Evolutionary conservation across 2,888 invertebrate genomes (phyloP), one percentile per base, ranked within the genome.

Genomic region (Boloria selene): DNA sequence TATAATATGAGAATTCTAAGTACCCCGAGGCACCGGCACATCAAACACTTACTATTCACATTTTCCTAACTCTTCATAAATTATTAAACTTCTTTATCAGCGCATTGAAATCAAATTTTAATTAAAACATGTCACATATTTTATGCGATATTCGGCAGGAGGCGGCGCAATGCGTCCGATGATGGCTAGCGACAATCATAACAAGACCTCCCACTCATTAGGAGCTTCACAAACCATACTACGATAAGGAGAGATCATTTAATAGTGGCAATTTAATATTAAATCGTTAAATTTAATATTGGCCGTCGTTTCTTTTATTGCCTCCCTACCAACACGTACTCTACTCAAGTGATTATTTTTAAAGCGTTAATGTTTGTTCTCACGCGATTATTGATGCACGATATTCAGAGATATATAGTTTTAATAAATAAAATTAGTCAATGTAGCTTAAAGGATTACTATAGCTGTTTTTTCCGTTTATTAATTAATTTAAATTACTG

Each of bases 231-330:
- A 72, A 69, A 69, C 73, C 71, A 69, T 70, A 71, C 14, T 64
- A 75, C 75, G 69, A 72, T 70, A 74, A 74, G 69, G 72, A 78
- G 71, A 79, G 90, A 75, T 82, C 88, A 77, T 68, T 42, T 61
- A 72, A 78, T 68, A 70, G 68, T 87, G 86, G 90, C 75, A 80
- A 82, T 85, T 84, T 86, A 84, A 82, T 89, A 91, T 90, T 90
- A 89, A 84, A 89, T 90, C 89, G 90, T 90, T 90, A 89, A 89
- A 87, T 90, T 89, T 92, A 89, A 90, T 91, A 92, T 90, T 90
- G 85, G 85, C 85, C 76, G 82, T 85, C 81, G 84, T 89, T 89
- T 89, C 85, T 88, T 88, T 88, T 90, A 90, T 90, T 90, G 86
- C 88, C 82, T 86, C 81, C 87, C 84, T 84, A 84, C 83, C 86